Percentiles rank a stretch among this genome's conserved stretches.
phyloP scores from a whole-genome alignment of 2,113 vertebrate genomes.

The Phoenicopterus ruber region DNA sequence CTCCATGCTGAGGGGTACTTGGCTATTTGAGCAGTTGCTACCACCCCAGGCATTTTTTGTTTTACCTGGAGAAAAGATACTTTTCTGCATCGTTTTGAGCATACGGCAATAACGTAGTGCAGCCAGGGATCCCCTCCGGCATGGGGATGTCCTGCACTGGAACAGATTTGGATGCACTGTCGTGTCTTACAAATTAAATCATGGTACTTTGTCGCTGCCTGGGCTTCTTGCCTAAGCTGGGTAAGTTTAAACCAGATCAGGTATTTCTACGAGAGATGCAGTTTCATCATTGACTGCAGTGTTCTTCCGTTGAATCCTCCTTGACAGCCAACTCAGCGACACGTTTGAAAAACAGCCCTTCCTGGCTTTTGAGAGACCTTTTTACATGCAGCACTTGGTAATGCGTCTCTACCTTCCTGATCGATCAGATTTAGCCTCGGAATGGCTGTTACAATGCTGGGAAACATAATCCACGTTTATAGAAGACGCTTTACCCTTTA shows the following conservation, averaged over 20 bases:
- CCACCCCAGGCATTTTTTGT: neutral
- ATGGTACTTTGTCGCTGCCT: neutral
- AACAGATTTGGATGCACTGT: neutral
- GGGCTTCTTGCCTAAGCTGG: neutral
- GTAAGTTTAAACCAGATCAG: neutral
- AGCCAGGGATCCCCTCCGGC: neutral
- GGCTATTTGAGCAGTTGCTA: neutral
- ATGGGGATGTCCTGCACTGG: neutral
- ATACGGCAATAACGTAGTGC: accelerated
- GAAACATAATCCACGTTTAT: neutral
- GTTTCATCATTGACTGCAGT: neutral
- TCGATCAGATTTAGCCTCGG: neutral
- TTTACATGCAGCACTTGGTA: neutral
- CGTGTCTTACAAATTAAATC: neutral
- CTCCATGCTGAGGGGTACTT: neutral
- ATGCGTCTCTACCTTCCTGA: neutral
- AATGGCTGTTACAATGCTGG: neutral
- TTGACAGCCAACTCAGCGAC: neutral
- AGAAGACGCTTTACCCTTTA: neutral
- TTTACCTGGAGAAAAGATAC: neutral
- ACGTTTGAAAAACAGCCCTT: neutral
- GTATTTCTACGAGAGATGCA: neutral
- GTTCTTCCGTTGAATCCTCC: neutral
- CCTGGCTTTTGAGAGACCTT: neutral
- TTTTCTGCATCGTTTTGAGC: neutral